Base-by-base conservation (phyloP, 1,140 invertebrate genomes). In the Lepidurus apus region DNA sequence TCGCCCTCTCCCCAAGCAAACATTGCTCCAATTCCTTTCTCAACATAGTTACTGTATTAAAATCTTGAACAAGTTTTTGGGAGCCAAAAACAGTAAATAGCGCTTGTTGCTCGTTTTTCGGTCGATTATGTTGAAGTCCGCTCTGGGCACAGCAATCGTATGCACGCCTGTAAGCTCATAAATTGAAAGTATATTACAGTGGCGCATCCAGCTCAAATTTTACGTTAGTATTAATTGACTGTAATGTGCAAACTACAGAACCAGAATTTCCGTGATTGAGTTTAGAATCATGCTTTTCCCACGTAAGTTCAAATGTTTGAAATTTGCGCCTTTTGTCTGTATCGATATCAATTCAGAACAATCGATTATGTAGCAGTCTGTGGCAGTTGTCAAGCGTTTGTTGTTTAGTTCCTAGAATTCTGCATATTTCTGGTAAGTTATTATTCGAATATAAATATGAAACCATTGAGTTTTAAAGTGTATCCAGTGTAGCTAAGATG, bases 181-280 rank as follows among this genome's bases (percentile, higher is more conserved):
- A 65, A 65, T 65, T 65, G 53, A 21, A 65, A 65, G 21, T 21
- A 5, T 65, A 65, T 65, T 65, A 65, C 53, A 65, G 21, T 65
- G 53, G 53, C 53, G 53, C 53, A 65, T 21, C 53, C 13, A 65
- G 53, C 53, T 65, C 53, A 65, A 65, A 47, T n/a, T 65, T 65
- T 65, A 17, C 53, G 17, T 65, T 21, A 65, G 7, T 7, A 65
- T 65, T 7, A 7, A 7, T n/a, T 65, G 17, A 9, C 4, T 7
- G 21, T 9, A 65, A 65, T 21, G 21, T 17, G 9, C 7, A 65
- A 65, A 65, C 13, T 9, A 65, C 53, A n/a, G 17, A 13, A 17
- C n/a, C 7, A 17, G 53, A 65, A 9, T 34, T 34, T 34, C 34
- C 34, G 34, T 34, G 34, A 34, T 34, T 4, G 53, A 1, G 6